Conservation (phyloP, 2,113 vertebrate species). For the Chunga burmeisteri region DNA sequence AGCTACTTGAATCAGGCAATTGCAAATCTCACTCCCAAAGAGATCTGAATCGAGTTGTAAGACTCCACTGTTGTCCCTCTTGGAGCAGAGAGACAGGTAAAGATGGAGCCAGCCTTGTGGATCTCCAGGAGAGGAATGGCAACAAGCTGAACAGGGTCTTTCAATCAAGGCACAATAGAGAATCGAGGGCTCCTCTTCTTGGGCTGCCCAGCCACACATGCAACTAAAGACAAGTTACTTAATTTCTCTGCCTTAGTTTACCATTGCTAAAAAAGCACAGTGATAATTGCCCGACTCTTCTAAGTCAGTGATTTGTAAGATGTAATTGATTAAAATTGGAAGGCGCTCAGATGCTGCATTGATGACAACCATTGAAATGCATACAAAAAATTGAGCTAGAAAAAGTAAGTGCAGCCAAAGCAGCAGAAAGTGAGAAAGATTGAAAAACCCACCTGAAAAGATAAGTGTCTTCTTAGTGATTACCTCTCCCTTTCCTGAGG, state of each 20-base stretch:
- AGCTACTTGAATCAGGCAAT: neutral
- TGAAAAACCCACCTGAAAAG: constrained; percentile 38
- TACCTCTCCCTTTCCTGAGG: neutral
- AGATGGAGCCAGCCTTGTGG: neutral
- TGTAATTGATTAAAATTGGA: neutral
- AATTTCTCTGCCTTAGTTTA: neutral
- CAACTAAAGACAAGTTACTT: neutral
- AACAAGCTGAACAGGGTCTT: neutral
- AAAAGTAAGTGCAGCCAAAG: neutral
- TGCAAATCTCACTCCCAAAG: neutral
- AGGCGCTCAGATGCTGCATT: neutral
- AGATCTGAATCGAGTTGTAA: neutral
- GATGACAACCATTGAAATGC: neutral
- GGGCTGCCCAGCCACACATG: neutral
- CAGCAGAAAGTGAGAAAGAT: neutral
- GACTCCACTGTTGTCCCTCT: neutral
- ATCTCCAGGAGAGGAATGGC: neutral
- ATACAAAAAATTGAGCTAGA: neutral
- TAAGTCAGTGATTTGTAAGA: neutral
- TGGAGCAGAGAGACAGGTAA: neutral
- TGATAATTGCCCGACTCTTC: neutral
- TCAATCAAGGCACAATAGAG: neutral
- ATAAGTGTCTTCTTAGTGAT: constrained; percentile 6
- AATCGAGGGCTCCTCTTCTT: neutral
- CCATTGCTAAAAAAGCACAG: neutral